Conservation (phyloP, 2,888 invertebrate genomes). For the Napeogenes inachia region DNA sequence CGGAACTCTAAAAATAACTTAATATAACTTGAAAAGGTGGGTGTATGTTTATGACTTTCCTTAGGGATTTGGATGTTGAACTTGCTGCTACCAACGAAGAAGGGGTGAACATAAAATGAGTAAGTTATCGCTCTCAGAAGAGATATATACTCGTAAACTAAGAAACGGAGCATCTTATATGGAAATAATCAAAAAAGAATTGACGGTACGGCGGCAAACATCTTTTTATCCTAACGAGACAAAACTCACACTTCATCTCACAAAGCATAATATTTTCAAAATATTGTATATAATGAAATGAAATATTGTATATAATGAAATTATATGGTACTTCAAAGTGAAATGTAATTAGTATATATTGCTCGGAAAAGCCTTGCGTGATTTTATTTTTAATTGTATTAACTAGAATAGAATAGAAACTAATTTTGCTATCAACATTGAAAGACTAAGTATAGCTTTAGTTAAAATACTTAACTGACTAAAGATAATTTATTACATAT, state of each 20-base stretch:
- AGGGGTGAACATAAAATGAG: slow-evolving; percentile 74
- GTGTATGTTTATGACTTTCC: slow-evolving; percentile 68
- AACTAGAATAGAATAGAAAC: slow-evolving; percentile 5
- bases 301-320: not conserved
- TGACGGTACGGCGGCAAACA: slow-evolving; percentile 35
- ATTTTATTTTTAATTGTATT: slow-evolving; percentile 30
- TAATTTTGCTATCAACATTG: slow-evolving; percentile 4
- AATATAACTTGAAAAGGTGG: slow-evolving; percentile 65
- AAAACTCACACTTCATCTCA: not conserved
- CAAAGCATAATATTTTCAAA: not conserved
- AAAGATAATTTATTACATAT: not conserved
- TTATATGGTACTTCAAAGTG: not conserved
- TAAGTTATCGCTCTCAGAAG: slow-evolving; percentile 75
- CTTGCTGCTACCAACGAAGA: slow-evolving; percentile 59
- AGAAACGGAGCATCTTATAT: slow-evolving; percentile 64
- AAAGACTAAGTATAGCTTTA: not conserved
- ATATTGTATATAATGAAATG: not conserved
- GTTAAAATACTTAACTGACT: not conserved
- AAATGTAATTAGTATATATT: not conserved
- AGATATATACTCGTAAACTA: slow-evolving; percentile 71
- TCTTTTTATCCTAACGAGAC: not conserved
- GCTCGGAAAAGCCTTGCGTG: not conserved
- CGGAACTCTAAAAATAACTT: slow-evolving; percentile 47
- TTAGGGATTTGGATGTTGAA: slow-evolving; percentile 63
- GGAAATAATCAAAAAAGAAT: slow-evolving; percentile 71